A percentile compares a stretch with the other conserved stretches of the same genome.
Evolutionary conservation across 2,797 vertebrate genomes (phyloP).

Genomic region (Karalla daura): DNA sequence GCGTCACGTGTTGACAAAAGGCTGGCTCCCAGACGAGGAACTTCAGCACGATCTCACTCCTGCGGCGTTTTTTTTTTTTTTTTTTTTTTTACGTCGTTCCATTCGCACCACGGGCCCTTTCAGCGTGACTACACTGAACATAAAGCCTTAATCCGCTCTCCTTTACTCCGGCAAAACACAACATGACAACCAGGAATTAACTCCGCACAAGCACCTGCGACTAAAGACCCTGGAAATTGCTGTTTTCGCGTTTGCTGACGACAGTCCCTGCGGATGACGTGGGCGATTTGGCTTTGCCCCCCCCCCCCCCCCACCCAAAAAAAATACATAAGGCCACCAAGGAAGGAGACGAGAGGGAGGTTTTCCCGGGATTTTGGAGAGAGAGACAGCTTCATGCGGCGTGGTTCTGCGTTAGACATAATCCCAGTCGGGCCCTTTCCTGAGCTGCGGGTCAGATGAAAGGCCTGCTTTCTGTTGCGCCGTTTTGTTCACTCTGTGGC

Average conservation of each 20-base stretch:
- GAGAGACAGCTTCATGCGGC: no score
- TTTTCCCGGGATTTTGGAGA: neutral
- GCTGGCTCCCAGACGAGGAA: slow-evolving; percentile 41
- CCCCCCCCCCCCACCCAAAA: neutral
- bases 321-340: slow-evolving; percentile 9
- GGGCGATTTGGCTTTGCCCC: neutral
- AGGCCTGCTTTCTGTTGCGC: slow-evolving; percentile 4
- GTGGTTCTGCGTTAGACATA: slow-evolving; percentile 9
- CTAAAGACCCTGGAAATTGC: neutral
- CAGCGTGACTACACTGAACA: slow-evolving; percentile 21
- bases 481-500: neutral
- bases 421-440: slow-evolving; percentile 19
- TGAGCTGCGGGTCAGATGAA: slow-evolving; percentile 27
- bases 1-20: slow-evolving; percentile 27
- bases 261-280: neutral
- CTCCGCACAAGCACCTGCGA: neutral
- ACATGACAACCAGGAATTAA: slow-evolving; percentile 13
- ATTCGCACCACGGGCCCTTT: slow-evolving; percentile 14
- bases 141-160: slow-evolving; percentile 5
- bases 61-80: slow-evolving; percentile 7
- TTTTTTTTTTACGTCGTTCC: slow-evolving; percentile 2
- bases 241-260: neutral
- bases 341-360: neutral
- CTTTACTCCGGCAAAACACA: neutral
- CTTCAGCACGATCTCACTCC: slow-evolving; percentile 46